Conservation (phyloP, 2,888 invertebrate species). For the Pterostichus madidus region DNA sequence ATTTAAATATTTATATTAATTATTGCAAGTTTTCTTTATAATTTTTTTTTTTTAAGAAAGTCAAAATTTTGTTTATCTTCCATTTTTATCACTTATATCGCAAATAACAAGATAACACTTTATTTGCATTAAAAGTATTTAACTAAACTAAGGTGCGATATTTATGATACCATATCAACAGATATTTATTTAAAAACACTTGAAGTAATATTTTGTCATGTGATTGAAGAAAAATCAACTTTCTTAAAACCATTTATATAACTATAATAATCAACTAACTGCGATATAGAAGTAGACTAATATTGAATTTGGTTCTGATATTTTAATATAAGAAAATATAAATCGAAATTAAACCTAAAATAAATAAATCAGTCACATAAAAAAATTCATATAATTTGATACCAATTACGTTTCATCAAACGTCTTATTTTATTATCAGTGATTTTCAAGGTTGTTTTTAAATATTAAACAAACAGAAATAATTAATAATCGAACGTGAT, state of each 20-base stretch:
- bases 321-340: too few relatives aligned
- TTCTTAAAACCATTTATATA: not conserved
- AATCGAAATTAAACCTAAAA: not conserved
- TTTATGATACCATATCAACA: conserved; percentile 33
- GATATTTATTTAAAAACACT: conserved; percentile 51
- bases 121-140: conserved; percentile 53
- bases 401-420: not conserved
- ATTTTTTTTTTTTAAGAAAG: too few relatives aligned
- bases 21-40: too few relatives aligned
- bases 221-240: not conserved
- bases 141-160: conserved; percentile 52
- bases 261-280: too few relatives aligned
- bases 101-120: conserved; percentile 56
- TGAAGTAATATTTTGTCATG: conserved; percentile 24
- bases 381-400: not conserved
- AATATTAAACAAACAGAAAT: conserved; percentile 22
- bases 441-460: conserved; percentile 27
- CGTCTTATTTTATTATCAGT: conserved; percentile 24
- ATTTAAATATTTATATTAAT: too few relatives aligned
- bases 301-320: too few relatives aligned
- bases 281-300: too few relatives aligned
- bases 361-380: not conserved
- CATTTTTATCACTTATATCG: conserved; percentile 24
- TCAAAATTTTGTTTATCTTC: not conserved
- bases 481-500: conserved; percentile 1